These are phyloP conservation scores for Gallinago paraguaiae DNA, from an alignment of 2,113 vertebrate genomes.

Conservation along the genomic window DNA sequence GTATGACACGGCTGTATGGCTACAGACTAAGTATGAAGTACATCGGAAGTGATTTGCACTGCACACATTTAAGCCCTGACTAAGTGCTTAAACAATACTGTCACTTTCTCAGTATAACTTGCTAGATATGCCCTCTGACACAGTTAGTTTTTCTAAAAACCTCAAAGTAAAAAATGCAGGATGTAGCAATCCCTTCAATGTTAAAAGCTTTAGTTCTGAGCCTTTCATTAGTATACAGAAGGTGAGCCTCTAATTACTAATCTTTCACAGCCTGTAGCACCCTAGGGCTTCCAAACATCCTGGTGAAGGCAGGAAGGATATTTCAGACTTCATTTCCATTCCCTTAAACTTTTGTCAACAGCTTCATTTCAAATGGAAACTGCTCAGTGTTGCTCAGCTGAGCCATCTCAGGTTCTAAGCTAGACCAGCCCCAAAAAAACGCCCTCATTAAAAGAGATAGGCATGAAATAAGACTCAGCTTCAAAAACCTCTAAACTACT, in stretches of 20 bases:
- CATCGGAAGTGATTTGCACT: background rate
- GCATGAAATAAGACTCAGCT: conserved; percentile 2
- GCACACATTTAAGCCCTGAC: background rate
- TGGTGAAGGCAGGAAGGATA: conserved; percentile 64
- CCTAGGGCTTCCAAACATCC: conserved; percentile 65
- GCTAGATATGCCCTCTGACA: conserved; percentile 40
- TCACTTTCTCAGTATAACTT: background rate
- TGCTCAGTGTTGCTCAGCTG: conserved; percentile 3
- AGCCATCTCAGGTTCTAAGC: conserved; percentile 10
- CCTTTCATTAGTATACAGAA: conserved; percentile 66
- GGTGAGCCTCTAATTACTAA: conserved; percentile 64
- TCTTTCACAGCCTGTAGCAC: conserved; percentile 62
- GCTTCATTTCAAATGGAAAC: conserved; percentile 31
- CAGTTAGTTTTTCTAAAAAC: conserved; percentile 5
- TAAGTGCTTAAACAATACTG: background rate
- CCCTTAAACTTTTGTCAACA: conserved; percentile 65
- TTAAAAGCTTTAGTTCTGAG: conserved; percentile 48
- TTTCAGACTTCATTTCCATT: conserved; percentile 64
- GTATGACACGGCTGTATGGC: background rate
- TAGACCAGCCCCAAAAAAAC: background rate
- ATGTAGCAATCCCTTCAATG: conserved; percentile 19
- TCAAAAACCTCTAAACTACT: conserved; percentile 5
- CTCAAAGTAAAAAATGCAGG: conserved; percentile 35
- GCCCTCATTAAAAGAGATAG: background rate
- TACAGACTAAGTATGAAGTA: accelerated